Evolutionary conservation across 2,888 invertebrate species (phyloP), one percentile per base, ranked within the genome.

Genomic region (Prostheceraeus crozeri): DNA sequence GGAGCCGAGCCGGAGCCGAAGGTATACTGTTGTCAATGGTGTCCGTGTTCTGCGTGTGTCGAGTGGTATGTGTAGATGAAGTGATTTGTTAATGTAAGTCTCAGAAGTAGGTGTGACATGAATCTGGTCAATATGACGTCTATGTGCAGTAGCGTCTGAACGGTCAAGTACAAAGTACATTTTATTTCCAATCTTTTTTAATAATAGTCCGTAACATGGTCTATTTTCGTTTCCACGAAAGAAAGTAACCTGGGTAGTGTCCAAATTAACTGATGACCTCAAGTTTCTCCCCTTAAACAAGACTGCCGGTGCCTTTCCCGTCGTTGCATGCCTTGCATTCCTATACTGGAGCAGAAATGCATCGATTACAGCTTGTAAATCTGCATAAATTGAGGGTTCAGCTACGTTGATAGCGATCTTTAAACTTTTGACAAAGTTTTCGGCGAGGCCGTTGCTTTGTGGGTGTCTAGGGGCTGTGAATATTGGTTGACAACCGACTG

Each of bases 281-380:
- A n/a, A n/a, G 21, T 16, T 6, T 40, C 40, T 40, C 6, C 21
- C 21, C 21, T 40, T 40, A 23, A 40, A 40, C 14, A 40, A 23
- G 14, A 19, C 40, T 16, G 19, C 14, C 21, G 40, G 40, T 40
- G 19, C 21, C 19, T 40, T 14, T 14, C 6, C 21, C 6, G 40
- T 40, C 21, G 40, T 40, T 16, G 40, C 14, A 40, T 40, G 40
- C 21, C 21, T 23, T 16, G 40, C 40, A 19, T 14, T 16, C 21
- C 40, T 40, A 40, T 40, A 40, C 40, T 40, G 40, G 19, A 40
- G 40, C 40, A 40, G 21, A 4, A 10, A 40, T n/a, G 14, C 19
- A 40, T 40, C 40, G 21, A 40, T 40, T 16, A 40, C 16, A 40
- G 19, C 6, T 14, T 10, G 4, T n/a, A 40, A 23, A 19, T 6